phyloP scores from a whole-genome alignment of 2,113 vertebrate species.

The Tachuris rubrigastra region DNA sequence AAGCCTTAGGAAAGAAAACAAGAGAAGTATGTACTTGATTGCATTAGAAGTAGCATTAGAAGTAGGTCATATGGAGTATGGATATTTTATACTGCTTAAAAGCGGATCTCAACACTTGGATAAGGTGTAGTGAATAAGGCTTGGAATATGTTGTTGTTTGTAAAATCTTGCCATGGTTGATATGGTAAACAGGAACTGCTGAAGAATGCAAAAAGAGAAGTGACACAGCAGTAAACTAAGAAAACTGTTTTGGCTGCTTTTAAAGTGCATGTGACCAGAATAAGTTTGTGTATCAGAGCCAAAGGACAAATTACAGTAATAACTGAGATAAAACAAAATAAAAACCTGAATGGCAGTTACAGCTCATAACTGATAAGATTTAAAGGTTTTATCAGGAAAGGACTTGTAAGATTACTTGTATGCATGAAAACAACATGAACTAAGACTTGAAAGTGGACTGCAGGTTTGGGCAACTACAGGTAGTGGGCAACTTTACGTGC shows the following conservation, averaged over 20 bases:
- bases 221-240: background rate
- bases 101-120: background rate
- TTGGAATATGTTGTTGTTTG: background rate
- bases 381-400: background rate
- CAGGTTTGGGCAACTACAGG: background rate
- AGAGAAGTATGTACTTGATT: background rate
- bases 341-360: background rate
- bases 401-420: background rate
- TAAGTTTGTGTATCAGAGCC: background rate
- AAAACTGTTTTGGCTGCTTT: conserved; percentile 18
- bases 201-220: background rate
- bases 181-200: background rate
- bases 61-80: background rate
- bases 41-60: background rate
- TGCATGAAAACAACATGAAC: background rate
- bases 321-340: background rate
- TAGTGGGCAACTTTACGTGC: background rate
- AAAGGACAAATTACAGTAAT: background rate
- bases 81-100: background rate
- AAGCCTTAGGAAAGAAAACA: background rate
- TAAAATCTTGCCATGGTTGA: background rate
- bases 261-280: background rate
- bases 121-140: background rate
- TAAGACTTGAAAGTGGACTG: background rate
- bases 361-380: background rate